Base-by-base conservation (phyloP, 2,888 invertebrate species). In the Octonoba sinensis region DNA sequence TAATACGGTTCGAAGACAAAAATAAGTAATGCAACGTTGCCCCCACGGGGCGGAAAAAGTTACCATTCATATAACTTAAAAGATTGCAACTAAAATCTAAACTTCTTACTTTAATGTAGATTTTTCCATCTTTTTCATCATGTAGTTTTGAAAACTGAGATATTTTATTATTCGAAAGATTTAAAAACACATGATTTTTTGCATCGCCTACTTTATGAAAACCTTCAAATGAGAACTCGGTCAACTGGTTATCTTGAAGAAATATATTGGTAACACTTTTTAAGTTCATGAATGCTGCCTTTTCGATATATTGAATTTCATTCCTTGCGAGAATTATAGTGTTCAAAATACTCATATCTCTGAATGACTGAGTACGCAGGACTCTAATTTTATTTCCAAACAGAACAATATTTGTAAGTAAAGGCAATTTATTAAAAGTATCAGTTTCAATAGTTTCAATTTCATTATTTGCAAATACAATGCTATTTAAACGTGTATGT, bases 281-380 rank as follows among this genome's bases (percentile, higher is more conserved):
- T 86, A 96, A 90, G 87, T 94, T 93, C 75, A 91, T 90, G 87
- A 96, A 94, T 8, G 95, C 92, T 72, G 92, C 91, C 60, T 91
- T 91, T 82, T 93, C 93, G 86, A 97, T 92, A 85, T 91, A 91
- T 84, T 91, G 91, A 86, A 97, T 91, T 86, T 92, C 91, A 90
- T 97, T 97, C 87, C 94, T 93, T 71, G 95, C 93, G 86, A 97
- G 90, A 88, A 96, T 94, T 86, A 97, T 90, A 87, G 94, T 94
- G 86, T 93, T 92, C 85, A 97, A 91, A 88, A 92, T 93, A 49
- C 93, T 92, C 88, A 96, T 91, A 89, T 94, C 92, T 86, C 91
- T 90, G 88, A 97, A 95, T 84, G 94, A 92, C 87, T 92, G 91
- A 85, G 91, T 91, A 86, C 92, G 91, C 84, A 96, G 90, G 85